Conservation (phyloP, 1,140 invertebrate species). For the Nebria ingens region DNA sequence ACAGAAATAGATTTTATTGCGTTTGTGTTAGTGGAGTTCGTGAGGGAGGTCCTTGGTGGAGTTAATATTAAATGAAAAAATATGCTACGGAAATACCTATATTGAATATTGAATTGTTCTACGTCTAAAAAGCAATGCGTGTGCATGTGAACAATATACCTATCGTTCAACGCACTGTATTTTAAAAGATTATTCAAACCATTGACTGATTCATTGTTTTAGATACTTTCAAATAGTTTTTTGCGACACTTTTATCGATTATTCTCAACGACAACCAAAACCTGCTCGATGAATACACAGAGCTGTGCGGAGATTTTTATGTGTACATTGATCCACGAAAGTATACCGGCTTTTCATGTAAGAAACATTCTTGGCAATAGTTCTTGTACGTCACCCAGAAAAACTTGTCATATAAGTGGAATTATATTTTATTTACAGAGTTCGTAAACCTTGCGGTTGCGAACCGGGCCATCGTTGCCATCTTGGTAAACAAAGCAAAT, state of each 20-base stretch:
- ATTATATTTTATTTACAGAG: constrained; percentile 7
- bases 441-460: neutral
- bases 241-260: neutral
- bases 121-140: no score
- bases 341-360: neutral
- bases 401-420: constrained; percentile 8
- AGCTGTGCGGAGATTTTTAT: neutral
- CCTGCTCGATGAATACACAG: constrained; percentile 3
- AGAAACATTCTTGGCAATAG: constrained; percentile 6
- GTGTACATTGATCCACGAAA: constrained; percentile 5
- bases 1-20: no score
- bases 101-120: no score
- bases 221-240: neutral
- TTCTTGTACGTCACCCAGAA: neutral
- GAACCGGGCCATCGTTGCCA: no score
- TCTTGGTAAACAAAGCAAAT: no score
- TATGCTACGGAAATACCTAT: no score
- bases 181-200: neutral
- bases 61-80: no score
- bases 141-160: no score
- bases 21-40: no score
- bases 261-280: neutral
- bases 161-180: no score
- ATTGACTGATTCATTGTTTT: neutral
- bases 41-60: no score